Conservation (phyloP, 2,888 invertebrate species). For the Pimpla rufipes region DNA sequence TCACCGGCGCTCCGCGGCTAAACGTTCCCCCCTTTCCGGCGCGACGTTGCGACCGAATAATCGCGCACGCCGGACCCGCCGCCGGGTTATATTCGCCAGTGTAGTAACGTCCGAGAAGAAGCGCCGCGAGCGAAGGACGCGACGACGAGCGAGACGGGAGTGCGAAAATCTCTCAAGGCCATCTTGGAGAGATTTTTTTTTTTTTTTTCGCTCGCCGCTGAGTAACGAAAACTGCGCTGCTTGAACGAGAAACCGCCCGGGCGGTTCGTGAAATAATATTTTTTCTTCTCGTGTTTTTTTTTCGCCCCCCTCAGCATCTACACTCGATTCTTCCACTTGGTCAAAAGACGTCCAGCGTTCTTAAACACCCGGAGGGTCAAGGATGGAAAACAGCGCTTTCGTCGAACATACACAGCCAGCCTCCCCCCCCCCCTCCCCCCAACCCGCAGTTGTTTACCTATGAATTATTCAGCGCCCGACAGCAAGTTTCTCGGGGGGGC, state of each 20-base stretch:
- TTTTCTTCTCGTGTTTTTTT: too few species aligned
- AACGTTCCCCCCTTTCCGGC: background rate
- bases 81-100: background rate
- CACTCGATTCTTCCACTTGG: background rate
- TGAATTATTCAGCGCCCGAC: conserved; percentile 30
- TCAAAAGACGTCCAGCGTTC: background rate
- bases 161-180: background rate
- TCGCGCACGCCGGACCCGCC: conserved; percentile 5
- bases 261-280: too few species aligned
- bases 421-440: too few species aligned
- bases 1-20: conserved; percentile 52
- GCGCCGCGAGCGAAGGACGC: background rate
- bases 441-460: conserved; percentile 5
- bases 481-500: background rate
- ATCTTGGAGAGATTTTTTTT: too few species aligned
- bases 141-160: background rate
- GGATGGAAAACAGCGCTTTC: background rate
- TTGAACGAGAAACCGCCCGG: too few species aligned
- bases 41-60: conserved; percentile 1
- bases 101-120: background rate
- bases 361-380: background rate
- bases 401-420: background rate
- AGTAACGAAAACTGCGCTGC: too few species aligned
- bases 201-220: too few species aligned
- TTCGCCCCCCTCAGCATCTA: too few species aligned